A percentile compares a stretch with the other conserved stretches of the same genome.
phyloP scores from a whole-genome alignment of 2,113 vertebrate species.

The Gallinago media region DNA sequence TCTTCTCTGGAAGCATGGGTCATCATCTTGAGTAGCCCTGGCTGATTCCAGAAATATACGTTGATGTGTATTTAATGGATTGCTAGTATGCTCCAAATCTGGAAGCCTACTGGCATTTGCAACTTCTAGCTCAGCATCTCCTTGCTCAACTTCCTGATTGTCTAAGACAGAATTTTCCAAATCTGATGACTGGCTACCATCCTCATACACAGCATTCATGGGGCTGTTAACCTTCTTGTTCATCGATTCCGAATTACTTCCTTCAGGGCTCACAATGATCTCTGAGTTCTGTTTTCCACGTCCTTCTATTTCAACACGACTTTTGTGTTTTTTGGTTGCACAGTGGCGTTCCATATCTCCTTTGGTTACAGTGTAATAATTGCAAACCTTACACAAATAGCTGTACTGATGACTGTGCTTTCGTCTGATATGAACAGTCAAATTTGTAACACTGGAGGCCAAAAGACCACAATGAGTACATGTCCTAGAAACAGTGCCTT shows the following conservation, averaged over 20 bases:
- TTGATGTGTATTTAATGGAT: conserved; percentile 11
- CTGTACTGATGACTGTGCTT: conserved; percentile 97
- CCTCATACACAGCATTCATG: background rate
- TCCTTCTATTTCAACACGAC: conserved; percentile 82
- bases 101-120: conserved; percentile 18
- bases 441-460: conserved; percentile 94
- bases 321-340: conserved; percentile 93
- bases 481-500: conserved; percentile 82
- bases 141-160: conserved; percentile 26
- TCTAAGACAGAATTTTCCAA: conserved; percentile 9
- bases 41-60: background rate
- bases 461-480: conserved; percentile 93
- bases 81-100: conserved; percentile 6
- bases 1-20: conserved; percentile 61
- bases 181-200: conserved; percentile 7
- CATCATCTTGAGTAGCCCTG: conserved; percentile 36
- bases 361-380: conserved; percentile 97
- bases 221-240: conserved; percentile 38
- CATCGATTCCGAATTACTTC: conserved; percentile 47
- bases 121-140: conserved; percentile 31
- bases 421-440: conserved; percentile 93
- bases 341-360: conserved; percentile 99
- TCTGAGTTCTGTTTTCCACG: conserved; percentile 68
- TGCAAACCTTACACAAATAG: conserved; percentile 93
- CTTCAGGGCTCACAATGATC: conserved; percentile 72